Conservation (phyloP, 2,888 invertebrate genomes). For the Toxonevra muliebris region DNA sequence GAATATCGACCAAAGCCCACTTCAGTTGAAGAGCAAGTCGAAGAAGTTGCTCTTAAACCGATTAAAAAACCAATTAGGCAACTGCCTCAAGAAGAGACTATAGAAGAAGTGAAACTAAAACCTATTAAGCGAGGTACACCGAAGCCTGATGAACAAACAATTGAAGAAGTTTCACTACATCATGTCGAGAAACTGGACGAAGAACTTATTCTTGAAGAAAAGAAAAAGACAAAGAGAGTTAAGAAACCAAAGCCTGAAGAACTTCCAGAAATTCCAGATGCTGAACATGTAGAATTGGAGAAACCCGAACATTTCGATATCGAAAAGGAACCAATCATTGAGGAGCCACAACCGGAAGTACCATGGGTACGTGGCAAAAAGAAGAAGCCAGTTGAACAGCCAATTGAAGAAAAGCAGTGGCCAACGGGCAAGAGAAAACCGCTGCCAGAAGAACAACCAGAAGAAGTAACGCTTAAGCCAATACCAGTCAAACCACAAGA, state of each 20-base stretch:
- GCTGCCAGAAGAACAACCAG: constrained; percentile 65
- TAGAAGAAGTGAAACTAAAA: constrained; percentile 67
- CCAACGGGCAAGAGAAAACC: constrained; percentile 63
- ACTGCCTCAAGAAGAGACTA: constrained; percentile 59
- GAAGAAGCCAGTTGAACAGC: constrained; percentile 60
- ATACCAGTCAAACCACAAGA: constrained; percentile 59
- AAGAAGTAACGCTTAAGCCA: constrained; percentile 63
- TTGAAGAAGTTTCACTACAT: constrained; percentile 55
- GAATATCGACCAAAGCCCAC: constrained; percentile 47
- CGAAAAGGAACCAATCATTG: constrained; percentile 53
- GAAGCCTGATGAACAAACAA: constrained; percentile 52
- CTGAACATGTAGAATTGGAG: constrained; percentile 55
- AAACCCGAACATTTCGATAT: constrained; percentile 58
- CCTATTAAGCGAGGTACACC: constrained; percentile 57
- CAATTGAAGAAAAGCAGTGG: constrained; percentile 60
- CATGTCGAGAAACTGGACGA: constrained; percentile 59
- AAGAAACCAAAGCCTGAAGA: constrained; percentile 57
- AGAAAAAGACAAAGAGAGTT: constrained; percentile 52
- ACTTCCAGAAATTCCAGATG: constrained; percentile 58
- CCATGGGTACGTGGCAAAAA: constrained; percentile 64
- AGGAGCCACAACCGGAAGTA: constrained; percentile 54
- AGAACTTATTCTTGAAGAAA: constrained; percentile 52
- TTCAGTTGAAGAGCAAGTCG: constrained; percentile 58
- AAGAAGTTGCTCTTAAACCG: constrained; percentile 53
- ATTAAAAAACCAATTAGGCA: constrained; percentile 52